phyloP scores from a whole-genome alignment of 2,888 invertebrate species.

The Zaprionus lineosus region DNA sequence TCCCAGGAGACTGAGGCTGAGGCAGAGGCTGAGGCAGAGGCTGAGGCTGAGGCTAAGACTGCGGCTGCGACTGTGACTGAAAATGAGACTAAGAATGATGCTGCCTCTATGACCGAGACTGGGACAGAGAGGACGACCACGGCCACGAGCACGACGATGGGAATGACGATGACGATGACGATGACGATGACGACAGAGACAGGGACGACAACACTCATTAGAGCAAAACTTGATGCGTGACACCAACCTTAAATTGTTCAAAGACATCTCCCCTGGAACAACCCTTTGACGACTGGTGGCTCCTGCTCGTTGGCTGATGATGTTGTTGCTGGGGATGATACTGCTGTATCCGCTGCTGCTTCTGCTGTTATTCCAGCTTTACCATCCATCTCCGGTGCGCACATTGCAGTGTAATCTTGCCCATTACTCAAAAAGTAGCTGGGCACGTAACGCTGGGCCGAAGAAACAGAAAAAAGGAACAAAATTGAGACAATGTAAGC shows the following conservation, averaged over 20 bases:
- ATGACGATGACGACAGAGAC: conserved; percentile 22
- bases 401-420: conserved; percentile 69
- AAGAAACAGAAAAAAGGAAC: conserved; percentile 18
- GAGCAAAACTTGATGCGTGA: conserved; percentile 72
- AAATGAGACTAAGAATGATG: too few relatives aligned
- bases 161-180: conserved; percentile 17
- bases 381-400: conserved; percentile 35
- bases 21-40: too few relatives aligned
- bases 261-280: conserved; percentile 24
- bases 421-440: conserved; percentile 72
- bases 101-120: too few relatives aligned
- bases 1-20: conserved; percentile 50
- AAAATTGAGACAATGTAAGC: conserved; percentile 44
- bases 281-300: neutral
- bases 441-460: conserved; percentile 53
- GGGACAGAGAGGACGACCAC: too few relatives aligned
- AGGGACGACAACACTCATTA: conserved; percentile 59
- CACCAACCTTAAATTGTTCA: conserved; percentile 68
- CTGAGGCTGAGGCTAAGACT: too few relatives aligned
- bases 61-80: too few relatives aligned
- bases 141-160: too few relatives aligned
- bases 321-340: too few relatives aligned
- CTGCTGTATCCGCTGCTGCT: too few relatives aligned
- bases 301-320: too few relatives aligned
- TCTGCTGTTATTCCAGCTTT: conserved; percentile 10